Evolutionary conservation across 2,797 vertebrate species (phyloP).

Genomic region (Prionace glauca): DNA sequence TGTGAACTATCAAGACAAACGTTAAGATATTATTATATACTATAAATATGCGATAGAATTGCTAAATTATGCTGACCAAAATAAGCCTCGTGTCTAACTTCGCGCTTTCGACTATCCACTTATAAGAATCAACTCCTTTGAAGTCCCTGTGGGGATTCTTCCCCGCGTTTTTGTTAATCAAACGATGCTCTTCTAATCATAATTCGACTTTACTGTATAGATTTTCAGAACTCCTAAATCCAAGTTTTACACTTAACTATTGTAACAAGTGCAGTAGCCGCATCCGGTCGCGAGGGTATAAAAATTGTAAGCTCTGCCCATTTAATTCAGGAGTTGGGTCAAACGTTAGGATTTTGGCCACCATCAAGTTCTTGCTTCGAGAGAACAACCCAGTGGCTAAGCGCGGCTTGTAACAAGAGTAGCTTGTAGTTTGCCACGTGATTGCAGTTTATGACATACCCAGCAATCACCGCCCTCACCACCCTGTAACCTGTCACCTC

Average conservation of each 20-base stretch:
- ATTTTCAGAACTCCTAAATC: conserved; percentile 3
- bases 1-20: not conserved
- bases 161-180: not conserved
- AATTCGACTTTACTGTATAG: not conserved
- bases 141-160: no score
- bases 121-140: not conserved
- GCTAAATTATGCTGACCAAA: not conserved
- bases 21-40: not conserved
- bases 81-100: not conserved
- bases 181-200: not conserved
- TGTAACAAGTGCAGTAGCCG: not conserved
- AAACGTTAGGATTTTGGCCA: not conserved
- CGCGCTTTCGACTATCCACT: not conserved
- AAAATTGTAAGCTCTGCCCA: not conserved
- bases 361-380: not conserved
- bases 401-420: not conserved
- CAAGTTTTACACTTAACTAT: not conserved
- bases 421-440: not conserved
- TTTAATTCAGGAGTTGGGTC: not conserved
- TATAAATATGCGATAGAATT: not conserved
- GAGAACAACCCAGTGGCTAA: not conserved
- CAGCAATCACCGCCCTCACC: conserved; percentile 16
- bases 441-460: not conserved
- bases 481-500: conserved; percentile 30
- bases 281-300: not conserved